Conservation (phyloP, 2,888 invertebrate species). For the Halictus ligatus region DNA sequence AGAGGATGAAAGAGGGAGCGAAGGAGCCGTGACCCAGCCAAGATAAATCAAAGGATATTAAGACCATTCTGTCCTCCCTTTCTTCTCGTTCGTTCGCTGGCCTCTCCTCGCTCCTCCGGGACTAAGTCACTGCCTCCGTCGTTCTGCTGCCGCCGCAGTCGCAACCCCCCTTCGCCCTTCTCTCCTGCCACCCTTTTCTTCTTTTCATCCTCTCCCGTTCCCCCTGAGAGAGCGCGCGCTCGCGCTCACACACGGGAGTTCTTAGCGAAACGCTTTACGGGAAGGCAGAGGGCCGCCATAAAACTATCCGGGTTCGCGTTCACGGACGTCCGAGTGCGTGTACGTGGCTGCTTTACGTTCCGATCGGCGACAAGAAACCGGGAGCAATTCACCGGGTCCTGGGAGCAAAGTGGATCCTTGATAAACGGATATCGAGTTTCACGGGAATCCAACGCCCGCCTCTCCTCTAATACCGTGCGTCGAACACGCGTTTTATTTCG, state of each 20-base stretch:
- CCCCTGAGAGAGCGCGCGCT: not conserved
- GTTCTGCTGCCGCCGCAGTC: not conserved
- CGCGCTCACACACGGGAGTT: slow-evolving; percentile 47
- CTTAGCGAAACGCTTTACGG: slow-evolving; percentile 77
- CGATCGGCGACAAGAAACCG: slow-evolving; percentile 71
- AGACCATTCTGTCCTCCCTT: slow-evolving; percentile 74
- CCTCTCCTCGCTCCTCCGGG: slow-evolving; percentile 23
- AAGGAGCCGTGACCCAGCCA: slow-evolving; percentile 81
- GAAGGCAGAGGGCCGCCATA: slow-evolving; percentile 78
- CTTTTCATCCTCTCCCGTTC: slow-evolving; percentile 1
- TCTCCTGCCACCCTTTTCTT: not conserved
- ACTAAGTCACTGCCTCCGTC: slow-evolving; percentile 44
- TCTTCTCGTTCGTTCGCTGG: slow-evolving; percentile 43
- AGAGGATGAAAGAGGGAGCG: slow-evolving; percentile 63
- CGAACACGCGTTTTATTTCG: slow-evolving; percentile 36
- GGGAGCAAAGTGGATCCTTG: slow-evolving; percentile 65
- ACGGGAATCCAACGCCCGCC: slow-evolving; percentile 38
- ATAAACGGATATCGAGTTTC: slow-evolving; percentile 71
- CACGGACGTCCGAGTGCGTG: slow-evolving; percentile 57
- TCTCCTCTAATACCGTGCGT: slow-evolving; percentile 11
- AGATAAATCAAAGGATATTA: slow-evolving; percentile 84
- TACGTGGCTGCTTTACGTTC: slow-evolving; percentile 74
- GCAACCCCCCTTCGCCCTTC: slow-evolving; percentile 3
- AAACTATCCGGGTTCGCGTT: slow-evolving; percentile 74
- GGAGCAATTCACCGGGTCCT: slow-evolving; percentile 67